These are phyloP conservation scores for Lepidochrysops patricia DNA, from an alignment of 2,888 invertebrate genomes.

Conservation along the genomic window DNA sequence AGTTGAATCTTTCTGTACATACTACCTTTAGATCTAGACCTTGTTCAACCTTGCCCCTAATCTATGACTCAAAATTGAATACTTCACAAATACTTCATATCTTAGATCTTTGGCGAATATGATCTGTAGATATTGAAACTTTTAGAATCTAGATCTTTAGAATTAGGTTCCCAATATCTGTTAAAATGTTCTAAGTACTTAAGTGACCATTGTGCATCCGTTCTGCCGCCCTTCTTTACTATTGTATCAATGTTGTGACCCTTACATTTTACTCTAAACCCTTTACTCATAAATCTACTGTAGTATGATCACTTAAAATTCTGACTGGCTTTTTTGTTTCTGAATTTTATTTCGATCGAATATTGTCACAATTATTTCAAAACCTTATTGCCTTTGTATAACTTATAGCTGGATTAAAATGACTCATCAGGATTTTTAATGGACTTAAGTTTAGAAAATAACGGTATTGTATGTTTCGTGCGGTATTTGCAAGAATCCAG, in stretches of 20 bases:
- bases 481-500: background rate
- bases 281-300: background rate
- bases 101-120: background rate
- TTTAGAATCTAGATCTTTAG: slow-evolving; percentile 10
- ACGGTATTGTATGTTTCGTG: background rate
- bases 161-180: slow-evolving; percentile 34
- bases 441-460: too few relatives aligned
- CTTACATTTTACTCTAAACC: slow-evolving; percentile 18
- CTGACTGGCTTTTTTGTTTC: slow-evolving; percentile 7
- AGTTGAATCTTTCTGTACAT: background rate
- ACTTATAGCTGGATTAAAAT: too few relatives aligned
- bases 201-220: slow-evolving; percentile 53
- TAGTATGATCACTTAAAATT: slow-evolving; percentile 4
- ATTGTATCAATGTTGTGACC: slow-evolving; percentile 71
- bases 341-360: background rate
- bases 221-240: slow-evolving; percentile 72
- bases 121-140: slow-evolving; percentile 2
- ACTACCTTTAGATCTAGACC: background rate
- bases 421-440: too few relatives aligned
- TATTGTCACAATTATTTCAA: background rate
- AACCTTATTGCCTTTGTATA: slow-evolving; percentile 5
- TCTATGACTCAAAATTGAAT: slow-evolving; percentile 1
- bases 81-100: slow-evolving; percentile 4
- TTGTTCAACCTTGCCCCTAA: background rate
- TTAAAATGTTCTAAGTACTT: slow-evolving; percentile 31